Percentiles rank a stretch among this genome's conserved stretches.
These are phyloP conservation scores for Anhinga anhinga DNA, from an alignment of 2,113 vertebrate species.

Conservation along the genomic window DNA sequence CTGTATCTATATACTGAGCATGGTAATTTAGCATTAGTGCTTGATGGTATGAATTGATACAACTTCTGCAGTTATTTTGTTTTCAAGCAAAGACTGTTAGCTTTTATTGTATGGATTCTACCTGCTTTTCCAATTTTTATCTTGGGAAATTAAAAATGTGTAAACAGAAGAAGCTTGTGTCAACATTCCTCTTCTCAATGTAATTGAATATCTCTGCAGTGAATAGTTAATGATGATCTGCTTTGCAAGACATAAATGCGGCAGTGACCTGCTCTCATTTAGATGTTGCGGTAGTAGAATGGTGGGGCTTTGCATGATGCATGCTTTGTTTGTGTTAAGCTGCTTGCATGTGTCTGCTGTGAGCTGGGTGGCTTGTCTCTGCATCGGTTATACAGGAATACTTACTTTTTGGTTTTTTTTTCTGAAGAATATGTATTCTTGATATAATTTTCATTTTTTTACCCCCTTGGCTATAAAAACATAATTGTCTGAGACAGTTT, in stretches of 20 bases:
- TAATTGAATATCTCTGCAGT: conserved; percentile 54
- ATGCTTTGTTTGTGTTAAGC: conserved; percentile 4
- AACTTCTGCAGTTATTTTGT: not conserved
- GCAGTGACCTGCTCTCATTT: conserved; percentile 80
- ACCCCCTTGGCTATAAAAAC: not conserved
- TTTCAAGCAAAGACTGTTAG: conserved; percentile 6
- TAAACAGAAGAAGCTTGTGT: not conserved
- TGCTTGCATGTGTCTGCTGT: not conserved
- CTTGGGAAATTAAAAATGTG: not conserved
- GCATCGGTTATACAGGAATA: not conserved
- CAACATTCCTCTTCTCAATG: not conserved
- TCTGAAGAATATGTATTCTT: not conserved
- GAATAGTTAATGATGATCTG: conserved; percentile 73
- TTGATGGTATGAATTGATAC: not conserved
- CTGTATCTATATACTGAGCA: not conserved
- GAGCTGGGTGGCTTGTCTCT: not conserved
- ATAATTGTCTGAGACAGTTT: not conserved
- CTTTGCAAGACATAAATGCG: conserved; percentile 74
- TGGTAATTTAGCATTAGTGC: not conserved
- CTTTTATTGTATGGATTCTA: not conserved
- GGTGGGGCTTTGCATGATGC: conserved; percentile 80
- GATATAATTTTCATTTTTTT: not conserved
- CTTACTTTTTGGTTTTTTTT: not conserved
- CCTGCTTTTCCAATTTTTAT: not conserved
- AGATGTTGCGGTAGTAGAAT: conserved; percentile 84